Evolutionary conservation across 2,113 vertebrate genomes (phyloP).

Genomic region (Pogonocichla stellata): DNA sequence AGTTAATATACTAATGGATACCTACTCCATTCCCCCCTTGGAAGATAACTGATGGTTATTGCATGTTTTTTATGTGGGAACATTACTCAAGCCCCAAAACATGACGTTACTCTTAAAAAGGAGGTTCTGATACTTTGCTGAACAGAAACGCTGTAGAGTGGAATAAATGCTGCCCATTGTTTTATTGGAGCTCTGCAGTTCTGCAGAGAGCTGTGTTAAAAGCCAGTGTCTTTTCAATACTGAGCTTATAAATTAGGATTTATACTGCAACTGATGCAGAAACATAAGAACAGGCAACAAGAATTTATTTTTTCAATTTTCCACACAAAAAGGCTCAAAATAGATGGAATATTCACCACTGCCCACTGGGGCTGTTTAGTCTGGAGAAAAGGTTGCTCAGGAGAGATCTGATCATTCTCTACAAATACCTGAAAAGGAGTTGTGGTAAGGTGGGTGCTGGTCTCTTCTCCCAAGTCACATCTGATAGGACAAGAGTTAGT

Average conservation of each 20-base stretch:
- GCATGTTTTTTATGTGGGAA: background rate
- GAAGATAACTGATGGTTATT: slow-evolving; percentile 10
- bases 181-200: background rate
- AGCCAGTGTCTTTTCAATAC: background rate
- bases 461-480: background rate
- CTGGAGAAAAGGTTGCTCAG: background rate
- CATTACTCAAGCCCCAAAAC: slow-evolving; percentile 4
- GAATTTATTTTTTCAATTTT: background rate
- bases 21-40: background rate
- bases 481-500: background rate
- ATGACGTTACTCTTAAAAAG: background rate
- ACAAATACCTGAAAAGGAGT: background rate
- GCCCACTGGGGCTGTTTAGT: background rate
- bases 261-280: background rate
- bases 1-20: background rate
- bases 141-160: background rate
- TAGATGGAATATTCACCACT: background rate
- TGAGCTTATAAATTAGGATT: background rate
- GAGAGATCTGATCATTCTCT: background rate
- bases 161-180: background rate
- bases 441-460: background rate
- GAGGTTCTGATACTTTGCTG: background rate
- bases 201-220: too few relatives aligned
- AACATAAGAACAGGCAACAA: background rate
- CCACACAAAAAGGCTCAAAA: background rate